phyloP scores from a whole-genome alignment of 2,113 vertebrate genomes.

The Clupea harengus region DNA sequence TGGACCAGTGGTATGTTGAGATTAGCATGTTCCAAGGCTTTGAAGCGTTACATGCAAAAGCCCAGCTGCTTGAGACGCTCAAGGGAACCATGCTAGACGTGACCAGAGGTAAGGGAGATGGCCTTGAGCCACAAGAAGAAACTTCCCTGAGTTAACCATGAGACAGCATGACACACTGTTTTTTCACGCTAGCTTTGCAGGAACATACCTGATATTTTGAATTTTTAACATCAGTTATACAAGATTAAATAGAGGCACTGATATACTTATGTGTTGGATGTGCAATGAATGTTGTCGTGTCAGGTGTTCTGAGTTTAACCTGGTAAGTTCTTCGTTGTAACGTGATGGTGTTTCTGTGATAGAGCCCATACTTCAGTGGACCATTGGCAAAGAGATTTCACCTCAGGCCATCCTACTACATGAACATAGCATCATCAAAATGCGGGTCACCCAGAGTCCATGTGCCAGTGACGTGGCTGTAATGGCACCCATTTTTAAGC shows the following conservation, averaged over 20 bases:
- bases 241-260: no score
- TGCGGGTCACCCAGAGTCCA: constrained; percentile 26
- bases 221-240: no score
- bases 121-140: not conserved
- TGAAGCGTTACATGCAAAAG: not conserved
- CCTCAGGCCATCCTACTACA: not conserved
- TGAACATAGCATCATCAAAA: not conserved
- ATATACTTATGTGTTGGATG: not conserved
- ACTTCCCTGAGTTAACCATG: no score
- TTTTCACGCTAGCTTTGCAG: no score
- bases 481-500: constrained; percentile 21
- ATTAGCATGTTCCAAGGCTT: constrained; percentile 29
- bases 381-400: constrained; percentile 25
- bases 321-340: not conserved
- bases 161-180: no score
- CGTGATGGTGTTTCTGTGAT: not conserved
- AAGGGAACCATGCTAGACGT: constrained; percentile 34
- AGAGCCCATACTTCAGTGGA: constrained; percentile 41
- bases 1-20: constrained; percentile 37
- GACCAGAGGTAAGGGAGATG: constrained; percentile 29
- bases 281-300: not conserved
- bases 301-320: not conserved
- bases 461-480: constrained; percentile 36
- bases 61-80: constrained; percentile 13
- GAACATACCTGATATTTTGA: no score